A percentile compares a stretch with the other conserved stretches of the same genome.
These are phyloP conservation scores for Agrotis puta DNA, from an alignment of 2,888 invertebrate genomes.

Conservation along the genomic window DNA sequence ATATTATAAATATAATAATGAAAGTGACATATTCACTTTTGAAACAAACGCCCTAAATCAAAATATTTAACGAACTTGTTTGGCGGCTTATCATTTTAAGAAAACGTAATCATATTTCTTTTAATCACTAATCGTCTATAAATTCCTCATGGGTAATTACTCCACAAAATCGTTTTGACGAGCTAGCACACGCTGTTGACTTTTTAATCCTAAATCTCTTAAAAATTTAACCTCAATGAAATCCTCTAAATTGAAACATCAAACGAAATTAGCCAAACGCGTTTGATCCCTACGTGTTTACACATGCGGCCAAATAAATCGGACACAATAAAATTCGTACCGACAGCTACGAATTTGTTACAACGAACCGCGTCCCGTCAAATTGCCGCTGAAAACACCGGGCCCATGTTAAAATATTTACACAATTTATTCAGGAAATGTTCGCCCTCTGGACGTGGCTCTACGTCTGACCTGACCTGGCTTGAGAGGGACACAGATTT, in stretches of 20 bases:
- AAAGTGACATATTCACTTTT: too few relatives aligned
- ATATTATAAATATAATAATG: too few relatives aligned
- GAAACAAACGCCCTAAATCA: too few relatives aligned
- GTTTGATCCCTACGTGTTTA: constrained; percentile 61
- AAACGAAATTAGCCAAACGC: constrained; percentile 59
- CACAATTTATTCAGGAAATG: constrained; percentile 71
- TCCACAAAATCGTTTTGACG: constrained; percentile 1
- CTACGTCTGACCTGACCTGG: constrained; percentile 87
- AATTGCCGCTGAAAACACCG: constrained; percentile 71
- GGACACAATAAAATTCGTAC: constrained; percentile 68
- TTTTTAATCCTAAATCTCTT: constrained; percentile 39
- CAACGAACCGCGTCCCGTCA: constrained; percentile 67
- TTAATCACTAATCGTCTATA: too few relatives aligned
- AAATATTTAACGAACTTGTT: too few relatives aligned
- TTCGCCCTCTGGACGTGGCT: constrained; percentile 74
- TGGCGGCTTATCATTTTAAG: too few relatives aligned
- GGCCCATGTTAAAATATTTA: constrained; percentile 73
- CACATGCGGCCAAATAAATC: constrained; percentile 67
- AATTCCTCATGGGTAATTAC: too few relatives aligned
- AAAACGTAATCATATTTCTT: too few relatives aligned
- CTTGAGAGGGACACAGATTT: constrained; percentile 87
- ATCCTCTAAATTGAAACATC: constrained; percentile 59
- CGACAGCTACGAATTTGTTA: constrained; percentile 70
- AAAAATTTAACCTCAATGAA: constrained; percentile 44
- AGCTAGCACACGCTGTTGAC: constrained; percentile 13